Base-by-base conservation (phyloP, 2,113 vertebrate genomes). In the Lepus europaeus region DNA sequence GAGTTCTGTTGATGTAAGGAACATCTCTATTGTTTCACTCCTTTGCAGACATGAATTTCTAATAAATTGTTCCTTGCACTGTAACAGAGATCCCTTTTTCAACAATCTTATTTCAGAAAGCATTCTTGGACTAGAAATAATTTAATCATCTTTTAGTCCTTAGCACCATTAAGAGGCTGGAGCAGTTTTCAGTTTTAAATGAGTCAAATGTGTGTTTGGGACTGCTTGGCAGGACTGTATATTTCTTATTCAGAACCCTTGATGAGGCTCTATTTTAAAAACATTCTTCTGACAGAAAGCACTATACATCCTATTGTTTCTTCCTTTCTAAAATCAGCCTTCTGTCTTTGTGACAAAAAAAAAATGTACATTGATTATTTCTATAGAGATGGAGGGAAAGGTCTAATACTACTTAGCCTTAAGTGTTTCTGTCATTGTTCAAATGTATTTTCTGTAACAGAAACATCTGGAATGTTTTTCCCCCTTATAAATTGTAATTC, bases 401-500 rank as follows among this genome's bases (percentile, higher is more conserved):
- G 94, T 98, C 89, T 90, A 92, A 98, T 73, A 97, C 89, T 96
- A 87, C 90, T 97, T 96, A 97, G 98, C 97, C 98, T 98, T 98
- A 98, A 97, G 86, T 94, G 96, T 98, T 98, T 97, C 97, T 98
- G 97, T 97, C 80, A 1, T 91, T 94, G 89, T 97, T 97, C 96
- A 97, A 97, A 94, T 97, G 61, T 90, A 95, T 96, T 97, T 98
- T 96, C 96, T 96, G 85, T 96, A 98, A 98, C 91, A 98, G 98
- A 98, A 98, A 98, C 97, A 85, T 84, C 97, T 96, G 93, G 86
- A 98, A 74, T 80, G 73, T 77, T 93, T 97, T 90, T 74, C 85
- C 70, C 94, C 97, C 94, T 97, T 97, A 97, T 93, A 98, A 97
- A 95, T 97, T 96, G 97, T 98, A 97, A 98, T 97, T 98, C 96